These are phyloP conservation scores for Agrotis clavis DNA, from an alignment of 2,888 invertebrate genomes.

Conservation along the genomic window DNA sequence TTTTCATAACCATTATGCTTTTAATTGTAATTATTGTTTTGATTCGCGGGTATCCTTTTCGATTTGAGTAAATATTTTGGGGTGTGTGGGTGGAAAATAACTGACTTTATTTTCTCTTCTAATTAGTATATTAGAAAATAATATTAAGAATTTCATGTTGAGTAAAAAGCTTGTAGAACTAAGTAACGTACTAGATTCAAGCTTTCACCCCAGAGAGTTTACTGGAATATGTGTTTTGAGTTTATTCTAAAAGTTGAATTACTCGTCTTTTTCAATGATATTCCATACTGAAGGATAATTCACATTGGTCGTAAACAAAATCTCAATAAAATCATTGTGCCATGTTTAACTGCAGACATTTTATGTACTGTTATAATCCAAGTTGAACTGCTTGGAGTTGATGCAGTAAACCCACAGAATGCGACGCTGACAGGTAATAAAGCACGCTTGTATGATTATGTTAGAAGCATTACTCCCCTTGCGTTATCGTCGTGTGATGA, in stretches of 20 bases:
- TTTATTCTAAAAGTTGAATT: not conserved
- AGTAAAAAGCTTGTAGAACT: not conserved
- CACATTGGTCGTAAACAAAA: not conserved
- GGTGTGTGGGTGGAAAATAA: conserved; percentile 4
- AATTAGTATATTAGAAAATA: not conserved
- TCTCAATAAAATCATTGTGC: conserved; percentile 22
- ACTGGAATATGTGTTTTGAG: not conserved
- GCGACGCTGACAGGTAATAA: conserved; percentile 49
- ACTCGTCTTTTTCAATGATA: too few species aligned
- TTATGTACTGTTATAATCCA: conserved; percentile 39
- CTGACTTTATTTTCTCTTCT: not conserved
- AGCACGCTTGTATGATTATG: conserved; percentile 45
- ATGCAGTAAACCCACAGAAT: conserved; percentile 28
- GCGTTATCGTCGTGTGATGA: conserved; percentile 32
- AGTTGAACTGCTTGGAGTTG: conserved; percentile 22
- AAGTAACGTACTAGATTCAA: not conserved
- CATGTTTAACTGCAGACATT: conserved; percentile 21
- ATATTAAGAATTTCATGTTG: not conserved
- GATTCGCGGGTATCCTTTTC: conserved; percentile 16
- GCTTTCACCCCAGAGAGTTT: not conserved
- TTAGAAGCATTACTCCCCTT: conserved; percentile 35
- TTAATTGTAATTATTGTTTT: conserved; percentile 41
- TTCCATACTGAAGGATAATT: not conserved
- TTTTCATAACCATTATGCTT: conserved; percentile 28
- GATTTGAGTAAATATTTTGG: conserved; percentile 32